Evolutionary conservation across 2,797 vertebrate species (phyloP).

Genomic region (Myotis vivesi): DNA sequence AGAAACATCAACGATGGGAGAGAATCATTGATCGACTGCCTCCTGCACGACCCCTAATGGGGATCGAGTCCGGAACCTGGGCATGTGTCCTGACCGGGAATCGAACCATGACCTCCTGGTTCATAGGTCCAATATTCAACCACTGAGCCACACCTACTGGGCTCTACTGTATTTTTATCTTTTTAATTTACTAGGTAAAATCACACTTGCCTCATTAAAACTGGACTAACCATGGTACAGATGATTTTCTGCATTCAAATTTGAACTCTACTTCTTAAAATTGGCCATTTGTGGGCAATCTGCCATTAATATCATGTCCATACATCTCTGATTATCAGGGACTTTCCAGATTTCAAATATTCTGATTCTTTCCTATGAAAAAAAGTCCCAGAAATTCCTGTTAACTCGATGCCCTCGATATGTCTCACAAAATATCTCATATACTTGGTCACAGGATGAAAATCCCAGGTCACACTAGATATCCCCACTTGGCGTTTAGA

Average conservation of each 20-base stretch:
- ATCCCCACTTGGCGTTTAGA: background rate
- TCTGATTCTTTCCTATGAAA: slow-evolving; percentile 1
- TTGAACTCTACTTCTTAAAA: slow-evolving; percentile 27
- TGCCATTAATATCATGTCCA: background rate
- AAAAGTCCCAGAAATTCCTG: background rate
- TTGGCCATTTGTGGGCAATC: background rate
- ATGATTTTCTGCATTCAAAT: background rate
- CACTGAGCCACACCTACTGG: too few relatives aligned
- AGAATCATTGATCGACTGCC: too few relatives aligned
- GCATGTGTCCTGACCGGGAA: too few relatives aligned
- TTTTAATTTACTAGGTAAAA: slow-evolving; percentile 31
- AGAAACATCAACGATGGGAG: too few relatives aligned
- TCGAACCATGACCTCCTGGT: too few relatives aligned
- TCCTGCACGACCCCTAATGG: too few relatives aligned
- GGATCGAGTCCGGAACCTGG: too few relatives aligned
- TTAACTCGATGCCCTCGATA: background rate
- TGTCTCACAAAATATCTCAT: background rate
- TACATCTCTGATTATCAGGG: background rate
- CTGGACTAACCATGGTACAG: background rate
- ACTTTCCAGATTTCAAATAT: slow-evolving; percentile 46
- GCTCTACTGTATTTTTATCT: background rate
- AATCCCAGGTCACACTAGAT: background rate
- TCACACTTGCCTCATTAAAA: slow-evolving; percentile 16
- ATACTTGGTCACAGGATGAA: background rate
- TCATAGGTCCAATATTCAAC: too few relatives aligned